Percentiles rank a stretch among this genome's conserved stretches.
These are phyloP conservation scores for Neodiprion lecontei DNA, from an alignment of 1,140 invertebrate species.

Conservation along the genomic window DNA sequence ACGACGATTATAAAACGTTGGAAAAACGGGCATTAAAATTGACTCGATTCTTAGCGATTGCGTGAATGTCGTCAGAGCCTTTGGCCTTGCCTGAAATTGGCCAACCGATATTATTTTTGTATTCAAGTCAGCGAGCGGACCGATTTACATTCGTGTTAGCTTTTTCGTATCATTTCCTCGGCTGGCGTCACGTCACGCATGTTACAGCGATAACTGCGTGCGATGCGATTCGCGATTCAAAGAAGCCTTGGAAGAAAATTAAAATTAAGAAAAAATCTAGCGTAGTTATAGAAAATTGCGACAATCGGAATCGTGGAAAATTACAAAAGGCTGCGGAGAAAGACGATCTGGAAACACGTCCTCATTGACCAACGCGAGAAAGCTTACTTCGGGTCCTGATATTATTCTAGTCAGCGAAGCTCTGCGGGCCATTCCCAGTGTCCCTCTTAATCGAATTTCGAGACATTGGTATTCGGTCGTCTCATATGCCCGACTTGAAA, in stretches of 20 bases:
- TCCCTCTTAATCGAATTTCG: slow-evolving; percentile 27
- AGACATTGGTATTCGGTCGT: slow-evolving; percentile 30
- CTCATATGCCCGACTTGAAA: slow-evolving; percentile 25
- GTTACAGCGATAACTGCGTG: too few relatives aligned
- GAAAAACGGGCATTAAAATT: background rate
- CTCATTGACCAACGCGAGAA: slow-evolving; percentile 1
- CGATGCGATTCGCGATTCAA: too few relatives aligned
- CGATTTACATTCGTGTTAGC: too few relatives aligned
- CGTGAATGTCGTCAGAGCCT: background rate
- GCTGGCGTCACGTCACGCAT: too few relatives aligned
- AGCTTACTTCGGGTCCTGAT: background rate
- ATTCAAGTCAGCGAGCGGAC: background rate
- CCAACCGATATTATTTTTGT: background rate
- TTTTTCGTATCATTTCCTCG: too few relatives aligned
- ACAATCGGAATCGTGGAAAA: too few relatives aligned
- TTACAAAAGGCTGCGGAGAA: too few relatives aligned
- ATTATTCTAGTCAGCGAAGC: slow-evolving; percentile 5
- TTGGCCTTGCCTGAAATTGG: background rate
- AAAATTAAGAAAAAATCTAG: too few relatives aligned
- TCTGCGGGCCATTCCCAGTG: background rate
- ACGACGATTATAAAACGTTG: background rate
- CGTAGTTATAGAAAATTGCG: too few relatives aligned
- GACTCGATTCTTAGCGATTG: background rate
- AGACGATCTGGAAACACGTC: background rate
- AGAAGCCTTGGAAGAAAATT: too few relatives aligned